Base-by-base conservation (phyloP, 2,113 vertebrate genomes). In the Colius striatus region DNA sequence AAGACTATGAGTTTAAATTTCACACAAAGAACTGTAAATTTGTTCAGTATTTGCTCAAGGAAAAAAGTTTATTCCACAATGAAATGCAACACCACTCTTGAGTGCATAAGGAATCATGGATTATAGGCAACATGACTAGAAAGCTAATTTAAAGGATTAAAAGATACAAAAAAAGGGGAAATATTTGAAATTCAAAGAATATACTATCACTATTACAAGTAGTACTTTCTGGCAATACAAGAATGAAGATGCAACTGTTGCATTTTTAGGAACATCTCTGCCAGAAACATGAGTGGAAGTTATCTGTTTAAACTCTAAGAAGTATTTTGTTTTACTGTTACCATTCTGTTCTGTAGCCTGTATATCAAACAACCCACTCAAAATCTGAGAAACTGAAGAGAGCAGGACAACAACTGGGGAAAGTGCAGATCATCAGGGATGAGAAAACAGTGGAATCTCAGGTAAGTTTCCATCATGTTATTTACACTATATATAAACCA, bases 21-120 rank as follows among this genome's bases (percentile, higher is more conserved):
- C 25, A 74, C 18, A 41, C 36, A 84, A 77, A 23, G 21, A 45
- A 10, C 58, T 41, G 2, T 25, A 53, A 38, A 17, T n/a, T 86
- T 70, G 10, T 32, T 20, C 67, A 38, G 48, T 47, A 84, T 63
- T 77, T 60, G 48, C 21, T 61, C 22, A 63, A 54, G 51, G 5
- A 72, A 51, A 77, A 73, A 57, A 21, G 4, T 2, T 32, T 79
- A 68, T 53, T 83, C 16, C 25, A 70, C n/a, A 71, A 26, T 16
- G 60, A 85, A 84, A 78, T 2, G 1, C 20, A 68, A 6, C 11
- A 32, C 3, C 5, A 7, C 17, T 20, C 1, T 30, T 25, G 0
- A 80, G 43, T 25, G 21, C 19, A n/a, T 63, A 53, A 84, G 23
- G 29, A 78, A 48, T 55, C 6, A n/a, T 2, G 6, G 36, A 67